Base-by-base conservation (phyloP, 2,888 invertebrate genomes). In the Horisme vitalbata region DNA sequence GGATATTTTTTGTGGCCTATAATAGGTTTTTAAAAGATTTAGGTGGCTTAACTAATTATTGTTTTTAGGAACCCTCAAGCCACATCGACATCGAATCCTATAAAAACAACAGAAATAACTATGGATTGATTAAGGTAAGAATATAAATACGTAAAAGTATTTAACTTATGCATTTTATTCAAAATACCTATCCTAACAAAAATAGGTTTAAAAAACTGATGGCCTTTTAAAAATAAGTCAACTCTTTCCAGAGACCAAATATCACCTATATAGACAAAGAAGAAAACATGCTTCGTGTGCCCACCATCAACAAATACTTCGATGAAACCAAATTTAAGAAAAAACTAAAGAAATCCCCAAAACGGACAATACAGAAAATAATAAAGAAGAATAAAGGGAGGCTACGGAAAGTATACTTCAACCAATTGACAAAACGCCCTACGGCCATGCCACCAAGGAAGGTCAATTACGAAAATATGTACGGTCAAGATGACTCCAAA, bases 351-450 rank as follows among this genome's bases (percentile, higher is more conserved):
- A 85, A 84, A 45, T 45, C 68, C 0, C 79, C 83, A 2, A 87
- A 71, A 55, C 66, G 84, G 26, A 86, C 80, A 2, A 73, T 85
- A 21, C 88, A 88, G 59, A 88, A 85, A 63, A 87, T 88, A 4
- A 87, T 87, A 55, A 87, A 80, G 52, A 83, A 79, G 55, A 79
- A 75, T 3, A 72, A 52, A 38, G 54, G 62, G 0, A 81, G 69
- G 48, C 55, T 65, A n/a, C 76, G 65, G 38, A 84, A 75, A 44
- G 32, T 75, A 1, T 79, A 74, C 24, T 51, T 72, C 3, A 61
- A 61, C 5, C 52, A 60, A 24, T 45, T 59, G 13, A 70, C 73
- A 0, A 71, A 58, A 8, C 9, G 38, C 2, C 59, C 79, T 0
- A 79, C 77, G n/a, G n/a, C n/a, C 0, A 26, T 39, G 7, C 12